Base-by-base conservation (phyloP, 2,113 vertebrate genomes). In the Thermophis baileyi region DNA sequence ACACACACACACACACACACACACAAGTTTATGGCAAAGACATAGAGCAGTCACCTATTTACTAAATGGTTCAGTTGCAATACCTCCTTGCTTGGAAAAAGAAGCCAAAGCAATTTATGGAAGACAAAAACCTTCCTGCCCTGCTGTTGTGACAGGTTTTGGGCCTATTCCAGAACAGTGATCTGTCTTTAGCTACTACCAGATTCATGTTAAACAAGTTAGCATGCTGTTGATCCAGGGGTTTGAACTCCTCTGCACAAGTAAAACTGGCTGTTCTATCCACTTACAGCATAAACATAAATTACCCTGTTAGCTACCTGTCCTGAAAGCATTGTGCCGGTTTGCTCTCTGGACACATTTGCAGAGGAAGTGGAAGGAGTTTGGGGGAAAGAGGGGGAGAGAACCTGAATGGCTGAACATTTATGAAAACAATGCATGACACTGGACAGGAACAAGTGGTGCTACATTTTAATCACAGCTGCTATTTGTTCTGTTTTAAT, bases 21-120 rank as follows among this genome's bases (percentile, higher is more conserved):
- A 92, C 57, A 51, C 12, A 74, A 1, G 9, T 35, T 90, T 63
- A 90, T n/a, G 87, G 94, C 63, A 60, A 2, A 49, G 69, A 49
- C 0, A 0, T 0, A 0, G 93, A 94, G n/a, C 95, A 90, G 91
- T 10, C 14, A 1, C 91, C 93, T n/a, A 63, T 40, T 86, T 40
- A 95, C 94, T 94, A 94, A 94, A 91, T 57, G 89, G 88, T 22
- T 90, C 85, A 74, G 93, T 0, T 50, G 89, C 90, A 24, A 35
- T 89, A 24, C 2, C 27, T 54, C 46, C 47, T 0, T 93, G 22
- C 27, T 16, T 35, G 0, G 0, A 60, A 40, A 53, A 85, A 27
- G 14, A 94, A 91, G 55, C 1, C 81, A 92, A 89, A 93, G 69
- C 46, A 0, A 0, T 12, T 0, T 9, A 25, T 0, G 60, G 47